phyloP scores from a whole-genome alignment of 2,888 invertebrate species.

The Caenorhabditis sinica region DNA sequence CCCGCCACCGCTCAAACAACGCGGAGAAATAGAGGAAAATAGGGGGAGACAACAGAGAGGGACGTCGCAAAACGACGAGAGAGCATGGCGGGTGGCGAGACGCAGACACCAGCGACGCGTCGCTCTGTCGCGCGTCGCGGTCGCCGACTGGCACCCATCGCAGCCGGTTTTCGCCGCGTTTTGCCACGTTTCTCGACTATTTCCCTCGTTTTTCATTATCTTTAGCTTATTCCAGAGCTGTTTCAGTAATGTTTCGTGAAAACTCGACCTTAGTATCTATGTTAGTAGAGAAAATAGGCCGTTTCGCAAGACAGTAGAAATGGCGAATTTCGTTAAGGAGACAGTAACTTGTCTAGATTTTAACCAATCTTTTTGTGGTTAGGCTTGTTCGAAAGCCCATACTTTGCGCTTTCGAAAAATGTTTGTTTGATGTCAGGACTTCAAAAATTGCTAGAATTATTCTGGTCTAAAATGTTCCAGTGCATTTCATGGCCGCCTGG shows the following conservation, averaged over 20 bases:
- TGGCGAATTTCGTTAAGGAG: not conserved
- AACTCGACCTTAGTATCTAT: no score
- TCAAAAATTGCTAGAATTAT: not conserved
- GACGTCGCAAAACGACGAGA: slow-evolving; percentile 50
- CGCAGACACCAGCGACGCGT: slow-evolving; percentile 62
- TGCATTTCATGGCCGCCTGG: slow-evolving; percentile 17
- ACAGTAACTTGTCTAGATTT: not conserved
- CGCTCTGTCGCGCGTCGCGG: slow-evolving; percentile 69
- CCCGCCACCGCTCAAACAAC: not conserved
- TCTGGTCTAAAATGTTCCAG: not conserved
- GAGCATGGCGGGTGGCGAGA: slow-evolving; percentile 37
- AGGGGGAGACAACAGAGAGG: slow-evolving; percentile 25
- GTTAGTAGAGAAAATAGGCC: not conserved
- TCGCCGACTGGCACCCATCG: slow-evolving; percentile 26
- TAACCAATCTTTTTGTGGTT: not conserved
- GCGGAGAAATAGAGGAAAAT: not conserved
- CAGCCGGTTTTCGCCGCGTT: slow-evolving; percentile 33
- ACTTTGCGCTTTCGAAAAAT: not conserved
- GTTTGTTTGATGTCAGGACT: not conserved
- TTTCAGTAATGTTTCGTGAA: not conserved
- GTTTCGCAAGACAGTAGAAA: not conserved
- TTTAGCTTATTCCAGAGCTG: not conserved
- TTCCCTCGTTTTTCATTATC: not conserved
- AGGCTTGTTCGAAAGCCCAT: not conserved
- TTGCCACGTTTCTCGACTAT: slow-evolving; percentile 12